Conservation (phyloP, 2,113 vertebrate species). For the Isurus oxyrinchus region DNA sequence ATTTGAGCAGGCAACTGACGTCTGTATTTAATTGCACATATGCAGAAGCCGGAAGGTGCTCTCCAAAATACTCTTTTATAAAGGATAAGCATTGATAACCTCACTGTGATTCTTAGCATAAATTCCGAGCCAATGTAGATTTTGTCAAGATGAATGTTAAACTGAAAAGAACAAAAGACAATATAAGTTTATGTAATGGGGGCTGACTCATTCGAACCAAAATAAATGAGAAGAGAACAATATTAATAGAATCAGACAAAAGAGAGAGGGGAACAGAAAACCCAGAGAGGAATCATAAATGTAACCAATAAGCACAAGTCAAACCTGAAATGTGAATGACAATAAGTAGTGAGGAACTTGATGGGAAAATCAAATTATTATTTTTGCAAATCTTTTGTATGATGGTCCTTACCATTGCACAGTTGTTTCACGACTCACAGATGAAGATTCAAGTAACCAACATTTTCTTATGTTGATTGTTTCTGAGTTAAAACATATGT, state of each 20-base stretch:
- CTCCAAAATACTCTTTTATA: neutral
- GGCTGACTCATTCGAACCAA: neutral
- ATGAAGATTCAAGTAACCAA: neutral
- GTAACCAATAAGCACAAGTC: neutral
- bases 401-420: neutral
- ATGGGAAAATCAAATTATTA: neutral
- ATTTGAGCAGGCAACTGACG: neutral
- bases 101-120: neutral
- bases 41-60: neutral
- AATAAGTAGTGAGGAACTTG: neutral
- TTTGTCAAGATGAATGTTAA: neutral
- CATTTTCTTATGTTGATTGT: neutral
- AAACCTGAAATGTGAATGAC: neutral
- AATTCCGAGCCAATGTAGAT: neutral
- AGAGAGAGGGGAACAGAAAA: neutral
- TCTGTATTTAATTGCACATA: neutral
- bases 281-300: neutral
- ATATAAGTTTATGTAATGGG: neutral
- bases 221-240: neutral
- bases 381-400: neutral
- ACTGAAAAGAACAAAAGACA: neutral
- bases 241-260: neutral
- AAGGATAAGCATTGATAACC: neutral
- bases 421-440: neutral
- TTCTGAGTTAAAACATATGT: neutral